Evolutionary conservation across 2,797 vertebrate species (phyloP).

Genomic region (Pseudopleuronectes americanus): DNA sequence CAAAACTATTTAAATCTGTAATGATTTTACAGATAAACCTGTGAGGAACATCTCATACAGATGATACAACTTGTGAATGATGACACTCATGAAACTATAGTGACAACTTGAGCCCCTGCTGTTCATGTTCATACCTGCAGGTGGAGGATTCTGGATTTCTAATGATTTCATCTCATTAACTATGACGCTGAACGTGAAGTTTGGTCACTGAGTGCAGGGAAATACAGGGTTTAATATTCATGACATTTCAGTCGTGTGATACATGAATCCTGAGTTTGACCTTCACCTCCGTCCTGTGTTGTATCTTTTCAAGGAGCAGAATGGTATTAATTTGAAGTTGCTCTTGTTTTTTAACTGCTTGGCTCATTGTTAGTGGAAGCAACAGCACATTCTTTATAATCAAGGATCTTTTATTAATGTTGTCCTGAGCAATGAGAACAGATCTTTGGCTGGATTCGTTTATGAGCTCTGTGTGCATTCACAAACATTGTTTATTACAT

Average conservation of each 20-base stretch:
- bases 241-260: too few relatives aligned
- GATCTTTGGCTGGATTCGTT: constrained; percentile 15
- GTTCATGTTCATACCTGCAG: background rate
- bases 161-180: background rate
- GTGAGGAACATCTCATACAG: too few relatives aligned
- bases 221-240: too few relatives aligned
- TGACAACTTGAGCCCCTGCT: too few relatives aligned
- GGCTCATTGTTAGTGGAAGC: background rate
- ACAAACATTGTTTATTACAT: background rate
- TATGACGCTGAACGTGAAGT: too few relatives aligned
- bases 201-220: background rate
- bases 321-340: background rate
- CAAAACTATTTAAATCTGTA: too few relatives aligned
- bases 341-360: background rate
- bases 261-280: background rate
- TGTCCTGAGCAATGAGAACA: constrained; percentile 17
- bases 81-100: too few relatives aligned
- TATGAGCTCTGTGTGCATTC: background rate
- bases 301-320: background rate
- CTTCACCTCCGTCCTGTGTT: background rate
- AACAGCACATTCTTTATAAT: background rate
- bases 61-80: too few relatives aligned
- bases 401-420: constrained; percentile 20
- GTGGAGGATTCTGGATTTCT: background rate
- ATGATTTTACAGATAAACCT: too few relatives aligned